Evolutionary conservation across 2,888 invertebrate species (phyloP).

Genomic region (Phengaris alcon): DNA sequence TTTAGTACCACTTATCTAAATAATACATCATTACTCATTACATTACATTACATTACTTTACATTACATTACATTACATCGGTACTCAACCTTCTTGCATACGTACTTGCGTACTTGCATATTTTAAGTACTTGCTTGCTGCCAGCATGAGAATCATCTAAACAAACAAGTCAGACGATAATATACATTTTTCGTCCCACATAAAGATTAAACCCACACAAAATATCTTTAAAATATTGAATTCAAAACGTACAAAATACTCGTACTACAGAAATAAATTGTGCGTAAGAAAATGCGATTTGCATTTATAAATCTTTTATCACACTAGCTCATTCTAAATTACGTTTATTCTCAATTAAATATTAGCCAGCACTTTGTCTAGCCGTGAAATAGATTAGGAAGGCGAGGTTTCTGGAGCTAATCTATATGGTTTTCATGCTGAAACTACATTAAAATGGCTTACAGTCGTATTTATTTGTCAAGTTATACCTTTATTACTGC

Average conservation of each 20-base stretch:
- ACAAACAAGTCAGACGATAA: too few species aligned
- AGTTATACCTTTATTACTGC: background rate
- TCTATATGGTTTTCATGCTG: constrained; percentile 21
- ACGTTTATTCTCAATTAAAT: constrained; percentile 12
- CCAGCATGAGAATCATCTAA: too few species aligned
- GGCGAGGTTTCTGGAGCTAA: constrained; percentile 2
- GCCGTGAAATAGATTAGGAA: background rate
- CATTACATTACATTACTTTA: too few species aligned
- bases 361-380: constrained; percentile 16
- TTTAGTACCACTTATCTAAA: too few species aligned
- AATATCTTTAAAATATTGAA: background rate
- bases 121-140: too few species aligned
- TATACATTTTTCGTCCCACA: background rate
- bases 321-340: background rate
- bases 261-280: background rate
- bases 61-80: too few species aligned
- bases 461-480: constrained; percentile 6
- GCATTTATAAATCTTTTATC: background rate
- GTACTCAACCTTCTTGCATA: too few species aligned
- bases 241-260: background rate
- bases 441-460: constrained; percentile 12
- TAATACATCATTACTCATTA: too few species aligned
- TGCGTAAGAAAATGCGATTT: too few species aligned
- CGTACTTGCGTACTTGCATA: too few species aligned
- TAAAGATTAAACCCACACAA: background rate